Evolutionary conservation across 2,113 vertebrate genomes (phyloP).

Genomic region (Rhea americana): DNA sequence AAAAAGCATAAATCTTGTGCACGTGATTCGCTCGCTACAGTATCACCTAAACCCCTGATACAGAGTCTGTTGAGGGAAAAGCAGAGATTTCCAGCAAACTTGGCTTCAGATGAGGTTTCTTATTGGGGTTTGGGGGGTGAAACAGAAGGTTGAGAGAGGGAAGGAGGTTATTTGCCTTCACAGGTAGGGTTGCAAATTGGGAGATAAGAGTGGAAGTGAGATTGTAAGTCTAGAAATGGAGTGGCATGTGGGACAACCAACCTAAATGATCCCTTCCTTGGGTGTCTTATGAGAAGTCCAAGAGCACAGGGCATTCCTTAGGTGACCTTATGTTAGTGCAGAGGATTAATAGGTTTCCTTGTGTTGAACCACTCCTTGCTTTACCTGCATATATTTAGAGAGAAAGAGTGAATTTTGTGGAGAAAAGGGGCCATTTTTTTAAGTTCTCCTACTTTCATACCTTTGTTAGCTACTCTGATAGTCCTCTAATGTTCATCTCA

Average conservation of each 20-base stretch:
- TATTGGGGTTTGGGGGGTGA: not conserved
- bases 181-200: not conserved
- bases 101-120: not conserved
- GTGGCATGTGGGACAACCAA: rapidly evolving
- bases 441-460: not conserved
- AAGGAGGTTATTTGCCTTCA: not conserved
- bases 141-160: not conserved
- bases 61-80: not conserved
- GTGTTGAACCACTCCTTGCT: not conserved
- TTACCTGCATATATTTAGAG: not conserved
- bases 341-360: not conserved
- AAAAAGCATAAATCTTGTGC: not conserved
- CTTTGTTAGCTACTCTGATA: not conserved
- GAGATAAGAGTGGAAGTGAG: not conserved
- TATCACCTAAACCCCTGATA: rapidly evolving
- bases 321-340: rapidly evolving
- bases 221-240: not conserved
- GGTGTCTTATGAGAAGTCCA: not conserved
- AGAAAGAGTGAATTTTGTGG: not conserved
- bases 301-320: not conserved
- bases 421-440: not conserved
- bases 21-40: not conserved
- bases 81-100: rapidly evolving
- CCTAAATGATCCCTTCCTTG: rapidly evolving
- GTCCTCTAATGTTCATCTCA: rapidly evolving